Evolutionary conservation across 2,113 vertebrate species (phyloP).

Genomic region (Euleptes europaea): DNA sequence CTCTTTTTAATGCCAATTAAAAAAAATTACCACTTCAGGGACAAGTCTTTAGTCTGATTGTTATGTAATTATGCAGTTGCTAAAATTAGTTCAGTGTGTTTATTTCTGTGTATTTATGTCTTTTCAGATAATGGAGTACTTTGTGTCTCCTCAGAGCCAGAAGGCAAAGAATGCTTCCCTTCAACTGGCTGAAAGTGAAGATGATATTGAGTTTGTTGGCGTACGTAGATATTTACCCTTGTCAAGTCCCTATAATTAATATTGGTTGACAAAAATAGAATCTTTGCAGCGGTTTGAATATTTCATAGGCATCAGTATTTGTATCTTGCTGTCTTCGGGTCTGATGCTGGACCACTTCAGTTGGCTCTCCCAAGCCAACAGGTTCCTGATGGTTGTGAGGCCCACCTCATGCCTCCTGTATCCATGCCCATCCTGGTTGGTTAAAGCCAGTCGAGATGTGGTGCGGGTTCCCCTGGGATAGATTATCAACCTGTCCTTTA

Average conservation of each 20-base stretch:
- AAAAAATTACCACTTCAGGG: neutral
- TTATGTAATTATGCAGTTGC: neutral
- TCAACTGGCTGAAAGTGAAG: slow-evolving; percentile 66
- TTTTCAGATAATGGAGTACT: slow-evolving; percentile 65
- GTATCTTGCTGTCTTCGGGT: no score
- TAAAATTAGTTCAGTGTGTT: neutral
- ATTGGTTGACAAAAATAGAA: no score
- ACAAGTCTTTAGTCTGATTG: neutral
- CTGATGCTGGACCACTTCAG: no score
- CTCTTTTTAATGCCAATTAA: neutral
- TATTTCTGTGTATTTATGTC: slow-evolving; percentile 33
- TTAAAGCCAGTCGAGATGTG: no score
- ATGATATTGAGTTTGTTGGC: slow-evolving; percentile 76
- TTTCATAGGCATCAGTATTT: no score
- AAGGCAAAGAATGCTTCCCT: neutral
- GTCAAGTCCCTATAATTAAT: neutral
- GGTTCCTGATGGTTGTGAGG: no score
- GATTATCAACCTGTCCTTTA: no score
- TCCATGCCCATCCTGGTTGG: no score
- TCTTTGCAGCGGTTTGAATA: no score
- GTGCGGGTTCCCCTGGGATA: no score
- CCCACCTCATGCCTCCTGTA: no score
- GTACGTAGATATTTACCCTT: slow-evolving; percentile 59
- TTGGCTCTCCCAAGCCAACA: no score
- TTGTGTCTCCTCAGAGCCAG: neutral